Evolutionary conservation across 2,113 vertebrate genomes (phyloP).

Genomic region (Glaucidium brasilianum): DNA sequence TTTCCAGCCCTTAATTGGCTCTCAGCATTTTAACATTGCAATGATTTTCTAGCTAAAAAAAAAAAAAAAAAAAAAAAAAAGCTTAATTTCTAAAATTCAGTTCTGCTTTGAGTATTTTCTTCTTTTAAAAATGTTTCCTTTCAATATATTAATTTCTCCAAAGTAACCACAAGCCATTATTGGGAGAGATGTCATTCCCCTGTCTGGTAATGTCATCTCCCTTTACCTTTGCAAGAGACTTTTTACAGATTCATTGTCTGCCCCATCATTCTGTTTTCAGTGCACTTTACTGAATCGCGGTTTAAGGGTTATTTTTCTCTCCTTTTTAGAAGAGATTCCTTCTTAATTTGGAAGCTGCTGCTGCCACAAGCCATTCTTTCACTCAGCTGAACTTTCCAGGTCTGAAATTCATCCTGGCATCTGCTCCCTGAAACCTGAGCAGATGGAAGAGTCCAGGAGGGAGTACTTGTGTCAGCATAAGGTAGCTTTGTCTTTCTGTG

Average conservation of each 20-base stretch:
- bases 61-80: neutral
- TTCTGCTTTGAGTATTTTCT: neutral
- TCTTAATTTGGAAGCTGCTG: neutral
- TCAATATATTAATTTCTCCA: neutral
- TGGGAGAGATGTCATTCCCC: neutral
- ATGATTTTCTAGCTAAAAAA: neutral
- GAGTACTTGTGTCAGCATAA: neutral
- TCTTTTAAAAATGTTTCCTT: neutral
- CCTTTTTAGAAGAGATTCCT: neutral
- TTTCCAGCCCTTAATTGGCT: neutral
- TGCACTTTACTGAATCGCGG: neutral
- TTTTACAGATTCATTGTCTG: neutral
- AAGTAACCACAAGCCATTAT: neutral
- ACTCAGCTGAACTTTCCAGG: neutral
- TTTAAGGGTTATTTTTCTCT: neutral
- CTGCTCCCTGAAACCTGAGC: slow-evolving; percentile 33
- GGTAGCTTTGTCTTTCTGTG: neutral
- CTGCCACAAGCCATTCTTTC: neutral
- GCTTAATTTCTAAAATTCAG: neutral
- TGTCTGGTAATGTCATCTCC: neutral
- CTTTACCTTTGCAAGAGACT: neutral
- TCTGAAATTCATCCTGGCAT: slow-evolving; percentile 16
- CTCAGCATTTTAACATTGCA: neutral
- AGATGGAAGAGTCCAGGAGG: slow-evolving; percentile 33
- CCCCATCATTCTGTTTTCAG: neutral